Percentiles rank a stretch among this genome's conserved stretches.
Conservation (phyloP, 2,888 invertebrate genomes). For the Heteromurus nitidus region DNA sequence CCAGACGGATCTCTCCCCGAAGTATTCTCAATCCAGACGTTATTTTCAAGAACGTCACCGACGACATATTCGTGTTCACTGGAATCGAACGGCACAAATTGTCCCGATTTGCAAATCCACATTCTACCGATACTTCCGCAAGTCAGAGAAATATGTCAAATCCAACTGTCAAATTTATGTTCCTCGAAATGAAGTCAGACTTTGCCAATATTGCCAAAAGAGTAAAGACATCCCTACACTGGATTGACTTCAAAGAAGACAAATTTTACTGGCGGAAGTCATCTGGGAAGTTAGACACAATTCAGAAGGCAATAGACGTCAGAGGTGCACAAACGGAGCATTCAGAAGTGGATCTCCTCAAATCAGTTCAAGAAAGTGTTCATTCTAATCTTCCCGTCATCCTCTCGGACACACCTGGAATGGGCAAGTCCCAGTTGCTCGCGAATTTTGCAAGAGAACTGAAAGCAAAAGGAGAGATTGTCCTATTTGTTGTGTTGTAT, state of each 20-base stretch:
- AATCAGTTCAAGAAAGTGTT: not conserved
- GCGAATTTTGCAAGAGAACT: not conserved
- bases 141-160: no score
- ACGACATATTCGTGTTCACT: no score
- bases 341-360: not conserved
- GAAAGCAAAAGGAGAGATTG: not conserved
- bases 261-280: not conserved
- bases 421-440: not conserved
- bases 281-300: not conserved
- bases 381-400: not conserved
- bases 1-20: no score
- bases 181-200: no score
- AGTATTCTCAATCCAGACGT: no score
- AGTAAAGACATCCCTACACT: no score
- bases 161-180: no score
- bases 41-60: no score
- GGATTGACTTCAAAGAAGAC: not conserved
- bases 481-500: not conserved
- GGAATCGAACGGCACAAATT: no score
- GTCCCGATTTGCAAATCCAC: no score
- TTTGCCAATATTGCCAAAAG: no score
- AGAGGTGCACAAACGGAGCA: not conserved
- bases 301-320: not conserved
- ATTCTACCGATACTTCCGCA: no score
- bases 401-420: not conserved